Evolutionary conservation across 2,113 vertebrate genomes (phyloP).

Genomic region (cattle (Bos taurus)): ARS-UCD2.0 NC_037330.1:93403501-93404000

Average conservation of each 20-base stretch:
- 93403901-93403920: neutral
- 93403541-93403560: neutral
- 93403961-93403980: neutral
- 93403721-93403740: neutral
- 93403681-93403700: conserved; percentile 77
- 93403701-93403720: neutral
- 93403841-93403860: conserved; percentile 60
- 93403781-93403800: conserved; percentile 84
- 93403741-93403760: conserved; percentile 82
- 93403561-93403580: neutral
- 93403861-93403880: accelerated
- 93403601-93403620: conserved; percentile 80
- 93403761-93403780: conserved; percentile 82
- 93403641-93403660: conserved; percentile 89
- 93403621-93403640: conserved; percentile 92
- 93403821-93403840: conserved; percentile 95
- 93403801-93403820: conserved; percentile 91
- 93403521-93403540: neutral
- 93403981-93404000: neutral
- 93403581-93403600: neutral
- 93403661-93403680: conserved; percentile 90
- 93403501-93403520: neutral
- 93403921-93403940: neutral
- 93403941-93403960: neutral
- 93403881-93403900: neutral